These are phyloP conservation scores for Gracilinanus agilis DNA, from an alignment of 2,113 vertebrate genomes.

Conservation along the genomic window DNA sequence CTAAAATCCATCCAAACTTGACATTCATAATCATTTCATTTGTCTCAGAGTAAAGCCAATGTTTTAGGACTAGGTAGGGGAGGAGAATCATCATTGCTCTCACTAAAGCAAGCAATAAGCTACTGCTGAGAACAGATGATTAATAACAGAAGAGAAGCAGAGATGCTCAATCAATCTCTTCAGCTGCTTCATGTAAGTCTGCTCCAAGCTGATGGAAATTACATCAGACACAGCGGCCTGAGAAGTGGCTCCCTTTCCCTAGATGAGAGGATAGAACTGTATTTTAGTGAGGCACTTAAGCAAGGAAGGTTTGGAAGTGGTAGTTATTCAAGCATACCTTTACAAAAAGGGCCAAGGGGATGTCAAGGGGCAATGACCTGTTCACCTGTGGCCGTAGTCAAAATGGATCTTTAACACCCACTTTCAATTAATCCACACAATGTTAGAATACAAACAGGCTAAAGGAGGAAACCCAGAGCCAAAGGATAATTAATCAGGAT, in stretches of 20 bases:
- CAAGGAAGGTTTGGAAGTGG: not conserved
- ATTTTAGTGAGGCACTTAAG: not conserved
- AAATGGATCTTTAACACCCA: not conserved
- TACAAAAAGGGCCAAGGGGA: not conserved
- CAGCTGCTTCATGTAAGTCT: constrained; percentile 50
- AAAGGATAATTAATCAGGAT: not conserved
- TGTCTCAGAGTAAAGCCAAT: constrained; percentile 39
- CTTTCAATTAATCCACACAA: not conserved
- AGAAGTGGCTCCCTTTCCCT: not conserved
- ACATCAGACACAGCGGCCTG: not conserved
- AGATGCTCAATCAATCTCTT: constrained; percentile 50
- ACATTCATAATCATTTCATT: constrained; percentile 59
- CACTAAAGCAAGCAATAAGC: constrained; percentile 48
- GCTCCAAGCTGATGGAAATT: constrained; percentile 45
- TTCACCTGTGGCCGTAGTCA: not conserved
- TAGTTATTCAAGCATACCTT: not conserved
- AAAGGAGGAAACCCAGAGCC: not conserved
- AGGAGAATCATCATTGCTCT: constrained; percentile 44
- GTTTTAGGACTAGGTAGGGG: constrained; percentile 7
- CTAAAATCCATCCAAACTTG: constrained; percentile 45
- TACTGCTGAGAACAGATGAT: constrained; percentile 45
- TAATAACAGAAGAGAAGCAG: constrained; percentile 46
- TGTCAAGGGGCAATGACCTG: not conserved
- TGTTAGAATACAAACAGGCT: not conserved
- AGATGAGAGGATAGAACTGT: constrained; percentile 22